Evolutionary conservation across 2,797 vertebrate species (phyloP).

Genomic region (Gorsachius magnificus): DNA sequence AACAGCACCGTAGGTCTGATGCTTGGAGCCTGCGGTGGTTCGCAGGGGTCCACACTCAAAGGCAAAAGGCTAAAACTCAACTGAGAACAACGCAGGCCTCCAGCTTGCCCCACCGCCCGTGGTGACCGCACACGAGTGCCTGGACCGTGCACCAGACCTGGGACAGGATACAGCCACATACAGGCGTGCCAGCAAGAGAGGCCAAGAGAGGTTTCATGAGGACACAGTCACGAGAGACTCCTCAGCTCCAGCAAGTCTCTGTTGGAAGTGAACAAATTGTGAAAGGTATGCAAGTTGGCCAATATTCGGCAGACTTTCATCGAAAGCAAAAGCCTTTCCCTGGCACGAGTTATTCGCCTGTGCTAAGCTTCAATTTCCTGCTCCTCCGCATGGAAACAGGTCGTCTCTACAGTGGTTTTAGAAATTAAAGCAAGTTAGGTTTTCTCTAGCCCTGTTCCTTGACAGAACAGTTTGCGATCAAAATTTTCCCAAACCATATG

Average conservation of each 20-base stretch:
- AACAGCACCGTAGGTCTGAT: neutral
- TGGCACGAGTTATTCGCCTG: neutral
- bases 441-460: neutral
- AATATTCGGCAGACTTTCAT: constrained; percentile 39
- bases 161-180: neutral
- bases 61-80: neutral
- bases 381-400: neutral
- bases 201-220: constrained; percentile 35
- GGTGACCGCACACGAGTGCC: accelerated
- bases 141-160: neutral
- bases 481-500: constrained; percentile 31
- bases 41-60: accelerated
- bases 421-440: neutral
- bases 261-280: constrained; percentile 3
- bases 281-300: constrained; percentile 19
- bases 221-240: neutral
- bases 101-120: accelerated
- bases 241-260: neutral
- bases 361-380: neutral
- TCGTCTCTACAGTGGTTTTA: neutral
- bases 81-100: neutral
- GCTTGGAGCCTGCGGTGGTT: neutral
- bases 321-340: constrained; percentile 52
- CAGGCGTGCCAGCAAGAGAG: neutral
- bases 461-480: neutral